These are phyloP conservation scores for Hemicrepidius hirtus DNA, from an alignment of 2,888 invertebrate species.

Conservation along the genomic window DNA sequence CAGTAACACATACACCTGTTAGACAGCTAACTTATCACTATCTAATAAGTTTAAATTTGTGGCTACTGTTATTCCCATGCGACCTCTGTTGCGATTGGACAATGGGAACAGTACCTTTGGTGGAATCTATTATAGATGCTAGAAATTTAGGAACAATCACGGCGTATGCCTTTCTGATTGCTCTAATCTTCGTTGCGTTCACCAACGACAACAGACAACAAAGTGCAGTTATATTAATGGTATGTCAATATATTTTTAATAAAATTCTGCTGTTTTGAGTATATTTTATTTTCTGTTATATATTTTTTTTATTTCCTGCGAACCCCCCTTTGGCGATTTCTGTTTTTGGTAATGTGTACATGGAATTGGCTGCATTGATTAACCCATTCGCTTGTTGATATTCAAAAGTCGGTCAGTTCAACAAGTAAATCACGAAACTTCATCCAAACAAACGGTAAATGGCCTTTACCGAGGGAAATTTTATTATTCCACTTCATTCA, in stretches of 20 bases:
- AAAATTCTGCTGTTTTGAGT: no score
- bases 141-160: conserved; percentile 87
- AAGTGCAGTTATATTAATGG: conserved; percentile 82
- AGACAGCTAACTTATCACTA: conserved; percentile 95
- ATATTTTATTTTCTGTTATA: conserved; percentile 1
- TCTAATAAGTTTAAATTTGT: conserved; percentile 91
- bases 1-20: conserved; percentile 87
- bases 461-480: not conserved
- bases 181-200: conserved; percentile 76
- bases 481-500: conserved; percentile 12
- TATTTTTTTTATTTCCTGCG: conserved; percentile 11
- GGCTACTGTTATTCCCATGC: conserved; percentile 92
- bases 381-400: conserved; percentile 11
- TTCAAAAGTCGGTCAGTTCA: conserved; percentile 21
- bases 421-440: conserved; percentile 20
- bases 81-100: conserved; percentile 98
- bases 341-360: no score
- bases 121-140: conserved; percentile 85
- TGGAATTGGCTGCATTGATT: no score
- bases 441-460: conserved; percentile 8
- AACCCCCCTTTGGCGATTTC: no score
- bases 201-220: conserved; percentile 77
- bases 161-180: conserved; percentile 78
- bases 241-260: conserved; percentile 72
- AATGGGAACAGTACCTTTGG: conserved; percentile 94